Conservation (phyloP, 2,797 vertebrate genomes). For the Agapornis canus region DNA sequence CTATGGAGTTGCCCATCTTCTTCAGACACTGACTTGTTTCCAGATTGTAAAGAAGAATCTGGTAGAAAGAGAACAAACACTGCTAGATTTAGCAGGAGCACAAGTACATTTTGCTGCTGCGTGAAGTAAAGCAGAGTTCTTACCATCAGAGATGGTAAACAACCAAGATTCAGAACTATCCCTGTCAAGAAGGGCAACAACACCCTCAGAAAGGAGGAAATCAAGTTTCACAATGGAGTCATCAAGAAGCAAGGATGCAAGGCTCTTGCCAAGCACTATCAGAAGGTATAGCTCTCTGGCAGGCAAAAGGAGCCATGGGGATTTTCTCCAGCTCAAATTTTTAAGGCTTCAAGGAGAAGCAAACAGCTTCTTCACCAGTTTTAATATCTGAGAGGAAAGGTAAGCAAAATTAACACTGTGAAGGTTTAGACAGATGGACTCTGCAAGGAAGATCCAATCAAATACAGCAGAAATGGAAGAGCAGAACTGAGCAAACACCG, state of each 20-base stretch:
- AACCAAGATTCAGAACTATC: neutral
- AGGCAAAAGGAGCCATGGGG: neutral
- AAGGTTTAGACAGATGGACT: neutral
- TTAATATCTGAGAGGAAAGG: neutral
- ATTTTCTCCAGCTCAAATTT: neutral
- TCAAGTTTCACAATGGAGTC: neutral
- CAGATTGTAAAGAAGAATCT: slow-evolving; percentile 91
- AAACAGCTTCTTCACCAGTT: neutral
- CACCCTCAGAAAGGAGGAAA: neutral
- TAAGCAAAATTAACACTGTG: neutral
- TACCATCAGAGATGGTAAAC: neutral
- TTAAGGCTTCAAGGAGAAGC: neutral
- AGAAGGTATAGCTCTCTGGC: neutral
- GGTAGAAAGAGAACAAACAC: slow-evolving; percentile 35
- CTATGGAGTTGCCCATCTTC: slow-evolving; percentile 85
- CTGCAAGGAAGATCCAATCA: neutral
- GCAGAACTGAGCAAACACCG: neutral
- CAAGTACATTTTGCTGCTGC: neutral
- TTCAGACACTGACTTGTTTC: slow-evolving; percentile 84
- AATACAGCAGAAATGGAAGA: neutral
- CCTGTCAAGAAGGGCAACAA: neutral
- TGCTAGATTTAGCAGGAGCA: neutral
- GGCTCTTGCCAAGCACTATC: neutral
- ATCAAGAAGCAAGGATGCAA: neutral
- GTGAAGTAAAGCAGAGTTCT: neutral